These are phyloP conservation scores for Mimas tiliae DNA, from an alignment of 2,888 invertebrate species.

Conservation along the genomic window DNA sequence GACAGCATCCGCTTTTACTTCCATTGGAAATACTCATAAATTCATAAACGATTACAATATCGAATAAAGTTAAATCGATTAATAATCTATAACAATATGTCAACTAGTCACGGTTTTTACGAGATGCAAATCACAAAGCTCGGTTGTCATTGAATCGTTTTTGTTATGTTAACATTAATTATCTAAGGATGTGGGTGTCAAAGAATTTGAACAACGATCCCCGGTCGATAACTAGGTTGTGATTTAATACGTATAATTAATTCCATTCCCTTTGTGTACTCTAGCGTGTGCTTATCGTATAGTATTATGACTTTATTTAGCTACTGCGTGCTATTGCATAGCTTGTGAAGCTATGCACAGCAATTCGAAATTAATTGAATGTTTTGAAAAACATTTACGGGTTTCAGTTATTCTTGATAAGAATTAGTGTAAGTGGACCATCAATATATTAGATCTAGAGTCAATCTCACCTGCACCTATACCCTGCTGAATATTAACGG, in stretches of 20 bases:
- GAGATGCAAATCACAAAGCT: constrained; percentile 67
- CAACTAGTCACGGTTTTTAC: constrained; percentile 41
- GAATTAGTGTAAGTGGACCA: no score
- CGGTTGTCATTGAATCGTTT: constrained; percentile 65
- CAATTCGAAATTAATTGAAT: no score
- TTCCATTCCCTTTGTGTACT: constrained; percentile 23
- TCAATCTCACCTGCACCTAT: no score
- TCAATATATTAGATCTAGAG: no score
- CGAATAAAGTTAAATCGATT: constrained; percentile 1
- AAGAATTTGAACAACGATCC: constrained; percentile 40
- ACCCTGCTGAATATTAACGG: no score
- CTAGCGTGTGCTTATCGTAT: constrained; percentile 7
- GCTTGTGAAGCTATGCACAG: no score
- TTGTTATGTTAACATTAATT: constrained; percentile 57
- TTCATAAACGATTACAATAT: neutral
- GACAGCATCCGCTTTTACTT: constrained; percentile 11
- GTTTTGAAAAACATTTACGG: no score
- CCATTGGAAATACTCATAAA: no score
- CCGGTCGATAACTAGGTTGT: constrained; percentile 28
- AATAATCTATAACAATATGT: neutral
- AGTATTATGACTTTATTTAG: constrained; percentile 15
- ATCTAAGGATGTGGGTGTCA: constrained; percentile 51
- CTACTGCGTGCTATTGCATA: constrained; percentile 6
- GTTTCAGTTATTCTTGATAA: no score
- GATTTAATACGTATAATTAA: constrained; percentile 23